Base-by-base conservation (phyloP, 1,140 invertebrate species). In the Dysdera silvatica region DNA sequence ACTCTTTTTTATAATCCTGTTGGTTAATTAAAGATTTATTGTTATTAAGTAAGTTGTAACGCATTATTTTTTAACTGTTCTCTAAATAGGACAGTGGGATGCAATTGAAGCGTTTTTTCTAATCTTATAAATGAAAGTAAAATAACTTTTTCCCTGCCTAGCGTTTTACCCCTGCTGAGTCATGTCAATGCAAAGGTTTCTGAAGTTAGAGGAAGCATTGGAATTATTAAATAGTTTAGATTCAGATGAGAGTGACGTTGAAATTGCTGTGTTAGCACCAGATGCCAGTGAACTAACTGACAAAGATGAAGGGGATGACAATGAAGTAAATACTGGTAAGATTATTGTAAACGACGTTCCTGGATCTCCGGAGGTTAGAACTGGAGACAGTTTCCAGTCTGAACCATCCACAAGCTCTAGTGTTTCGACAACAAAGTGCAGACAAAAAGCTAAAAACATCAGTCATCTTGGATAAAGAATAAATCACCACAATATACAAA, bases 31-130 rank as follows among this genome's bases (percentile, higher is more conserved):
- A 54, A 54, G 52, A 10, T n/a, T 0, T 54, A 54, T 54, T 54
- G 8, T 37, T 6, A 26, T 40, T 41, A 26, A 8, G 33, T 54
- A 40, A 54, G 33, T 54, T 41, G 7, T 54, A 40, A 26, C 0
- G 7, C 16, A 56, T 29, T 45, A 29, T 56, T 56, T 56, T 56
- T 56, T 43, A 31, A 24, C 40, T 56, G 54, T 29, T 4, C 37
- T 31, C 14, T 31, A 45, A 56, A 43, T 31, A 56, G 37, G 54
- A 43, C 26, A 56, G 16, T 43, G 40, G 54, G 40, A 56, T 56
- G 23, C 40, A 56, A 45, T 31, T n/a, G 33, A 54, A 12, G 20
- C 1, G 8, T 54, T 20, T 23, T 26, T 54, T 54, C 24, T 54
- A 37, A 8, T 24, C n/a, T 54, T 37, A 26, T 40, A 4, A 54